A percentile compares a stretch with the other conserved stretches of the same genome.
Evolutionary conservation across 2,888 invertebrate genomes (phyloP).

Genomic region (Panzeria rudis): DNA sequence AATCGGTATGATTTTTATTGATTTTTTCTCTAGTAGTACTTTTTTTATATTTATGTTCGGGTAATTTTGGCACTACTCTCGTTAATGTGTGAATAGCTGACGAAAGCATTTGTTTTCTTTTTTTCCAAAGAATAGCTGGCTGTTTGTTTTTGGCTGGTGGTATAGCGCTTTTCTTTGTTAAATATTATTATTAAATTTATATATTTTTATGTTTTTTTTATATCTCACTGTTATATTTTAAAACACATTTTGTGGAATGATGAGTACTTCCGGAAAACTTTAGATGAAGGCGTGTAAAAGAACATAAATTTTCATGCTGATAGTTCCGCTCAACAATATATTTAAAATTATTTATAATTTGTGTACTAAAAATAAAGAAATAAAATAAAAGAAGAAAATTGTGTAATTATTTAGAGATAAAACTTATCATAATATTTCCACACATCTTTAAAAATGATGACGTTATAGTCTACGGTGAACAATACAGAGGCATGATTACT

Average conservation of each 20-base stretch:
- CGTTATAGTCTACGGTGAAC: too few species aligned
- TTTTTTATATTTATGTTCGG: too few species aligned
- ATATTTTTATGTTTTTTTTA: background rate
- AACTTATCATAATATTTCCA: background rate
- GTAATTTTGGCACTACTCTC: background rate
- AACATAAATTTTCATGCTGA: slow-evolving; percentile 60
- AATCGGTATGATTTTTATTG: too few species aligned
- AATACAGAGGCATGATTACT: too few species aligned
- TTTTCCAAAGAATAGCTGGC: background rate
- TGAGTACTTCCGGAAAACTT: slow-evolving; percentile 68
- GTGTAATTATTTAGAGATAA: background rate
- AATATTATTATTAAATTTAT: slow-evolving; percentile 7
- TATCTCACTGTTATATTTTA: slow-evolving; percentile 32
- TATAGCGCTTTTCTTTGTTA: slow-evolving; percentile 14
- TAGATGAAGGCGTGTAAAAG: slow-evolving; percentile 26
- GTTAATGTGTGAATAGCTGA: background rate
- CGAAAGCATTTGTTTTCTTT: slow-evolving; percentile 10
- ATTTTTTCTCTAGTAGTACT: too few species aligned
- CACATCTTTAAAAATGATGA: too few species aligned
- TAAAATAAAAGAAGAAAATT: background rate
- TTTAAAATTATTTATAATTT: background rate
- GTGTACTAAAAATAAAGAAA: slow-evolving; percentile 7
- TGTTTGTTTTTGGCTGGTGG: background rate
- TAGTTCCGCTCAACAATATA: slow-evolving; percentile 53
- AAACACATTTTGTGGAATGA: slow-evolving; percentile 57